Base-by-base conservation (phyloP, 2,888 invertebrate genomes). In the Caenorhabditis japonica region DNA sequence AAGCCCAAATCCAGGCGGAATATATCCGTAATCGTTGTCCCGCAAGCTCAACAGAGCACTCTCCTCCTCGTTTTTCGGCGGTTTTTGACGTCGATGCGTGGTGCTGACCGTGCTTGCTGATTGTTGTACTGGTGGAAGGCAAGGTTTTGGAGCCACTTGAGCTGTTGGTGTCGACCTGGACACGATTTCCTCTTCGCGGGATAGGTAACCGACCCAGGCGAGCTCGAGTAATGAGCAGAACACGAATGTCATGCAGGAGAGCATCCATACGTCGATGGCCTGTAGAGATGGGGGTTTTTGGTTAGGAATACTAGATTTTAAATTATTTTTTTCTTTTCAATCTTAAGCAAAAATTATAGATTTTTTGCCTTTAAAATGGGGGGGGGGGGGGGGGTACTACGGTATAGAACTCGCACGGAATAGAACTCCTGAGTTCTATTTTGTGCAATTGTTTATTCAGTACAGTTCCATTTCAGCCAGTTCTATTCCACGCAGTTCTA, bases 11-110 rank as follows among this genome's bases (percentile, higher is more conserved):
- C 82, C 82, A 2, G 87, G 87, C 21, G 87, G 87, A 53, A 87
- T 85, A 72, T 87, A 87, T 36, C 87, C 87, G 72, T 87, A 87
- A 68, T 87, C 87, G 70, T 87, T 87, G 75, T 83, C 80, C 15
- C 77, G 55, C 12, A 82, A 53, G 13, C 71, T 75, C 15, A 83
- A 55, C 34, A 79, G 66, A 19, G 77, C 78, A 15, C 76, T 69
- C 21, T 77, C 80, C 49, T 82, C 81, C 61, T 74, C 75, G 41
- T 71, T 30, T 10, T 30, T 30, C 30, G 30, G 30, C 30, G 30
- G 30, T 10, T 30, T 30, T 10, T 30, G 30, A 7, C 30, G 5
- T 30, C 30, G 10, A n/a, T 41, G 55, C 5, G 39, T 27, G 3
- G 47, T 23, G 12, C 25, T 17, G 4, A 39, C 8, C 4, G 47